A percentile compares a stretch with the other conserved stretches of the same genome.
phyloP scores from a whole-genome alignment of 2,113 vertebrate genomes.

The Tiliqua scincoides region DNA sequence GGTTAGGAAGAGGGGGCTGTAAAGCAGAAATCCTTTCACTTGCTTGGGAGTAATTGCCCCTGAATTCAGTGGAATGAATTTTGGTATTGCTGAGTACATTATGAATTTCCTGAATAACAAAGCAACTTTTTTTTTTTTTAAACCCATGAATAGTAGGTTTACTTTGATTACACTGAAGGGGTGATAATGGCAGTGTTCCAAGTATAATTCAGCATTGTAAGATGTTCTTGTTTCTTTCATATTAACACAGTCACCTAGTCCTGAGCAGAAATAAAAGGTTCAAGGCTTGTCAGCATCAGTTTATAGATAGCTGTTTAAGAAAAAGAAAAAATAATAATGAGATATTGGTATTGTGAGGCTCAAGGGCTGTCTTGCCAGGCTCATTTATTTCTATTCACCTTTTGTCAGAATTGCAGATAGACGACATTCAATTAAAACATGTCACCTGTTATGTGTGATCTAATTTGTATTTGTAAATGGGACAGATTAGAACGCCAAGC shows the following conservation, averaged over 20 bases:
- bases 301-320: slow-evolving; percentile 88
- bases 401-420: slow-evolving; percentile 83
- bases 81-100: slow-evolving; percentile 22
- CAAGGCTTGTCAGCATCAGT: slow-evolving; percentile 83
- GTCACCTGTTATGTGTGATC: slow-evolving; percentile 80
- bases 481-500: slow-evolving; percentile 62
- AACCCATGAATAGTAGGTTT: slow-evolving; percentile 50
- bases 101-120: slow-evolving; percentile 29
- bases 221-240: slow-evolving; percentile 42
- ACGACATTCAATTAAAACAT: slow-evolving; percentile 85
- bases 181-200: slow-evolving; percentile 61
- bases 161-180: slow-evolving; percentile 65
- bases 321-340: slow-evolving; percentile 89
- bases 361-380: slow-evolving; percentile 81
- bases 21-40: neutral
- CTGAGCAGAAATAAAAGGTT: slow-evolving; percentile 83
- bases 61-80: slow-evolving; percentile 12
- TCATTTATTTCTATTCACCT: slow-evolving; percentile 85
- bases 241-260: slow-evolving; percentile 68
- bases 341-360: slow-evolving; percentile 85
- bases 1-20: neutral
- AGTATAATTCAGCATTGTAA: slow-evolving; percentile 71
- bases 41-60: neutral
- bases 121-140: slow-evolving; percentile 30
- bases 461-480: slow-evolving; percentile 77